Conservation (phyloP, 2,888 invertebrate species). For the Norana najaformis region DNA sequence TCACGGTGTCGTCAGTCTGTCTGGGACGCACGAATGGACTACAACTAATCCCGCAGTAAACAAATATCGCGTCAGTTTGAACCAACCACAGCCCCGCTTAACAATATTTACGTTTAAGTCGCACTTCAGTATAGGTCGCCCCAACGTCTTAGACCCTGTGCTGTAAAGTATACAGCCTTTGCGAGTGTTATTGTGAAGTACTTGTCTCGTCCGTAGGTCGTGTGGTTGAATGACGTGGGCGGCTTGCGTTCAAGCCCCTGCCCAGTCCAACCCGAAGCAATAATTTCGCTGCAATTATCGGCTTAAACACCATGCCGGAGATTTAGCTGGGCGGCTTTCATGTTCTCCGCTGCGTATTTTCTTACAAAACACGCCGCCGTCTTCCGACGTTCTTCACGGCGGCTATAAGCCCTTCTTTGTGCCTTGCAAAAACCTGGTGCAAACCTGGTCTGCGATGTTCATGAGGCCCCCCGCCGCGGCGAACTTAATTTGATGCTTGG, state of each 20-base stretch:
- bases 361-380: not conserved
- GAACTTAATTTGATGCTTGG: slow-evolving; percentile 13
- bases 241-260: not conserved
- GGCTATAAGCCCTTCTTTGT: not conserved
- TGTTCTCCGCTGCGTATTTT: not conserved
- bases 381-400: not conserved
- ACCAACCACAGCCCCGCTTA: not conserved
- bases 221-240: not conserved
- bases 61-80: not conserved
- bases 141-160: not conserved
- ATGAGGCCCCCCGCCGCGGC: not conserved
- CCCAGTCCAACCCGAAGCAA: not conserved
- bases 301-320: not conserved
- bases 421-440: not conserved
- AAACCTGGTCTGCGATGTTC: not conserved
- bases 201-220: not conserved
- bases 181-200: not conserved
- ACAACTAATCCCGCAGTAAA: not conserved
- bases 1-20: not conserved
- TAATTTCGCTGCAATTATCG: not conserved
- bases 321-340: not conserved
- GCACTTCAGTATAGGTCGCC: not conserved
- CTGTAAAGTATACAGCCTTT: no score
- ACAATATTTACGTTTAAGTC: slow-evolving; percentile 3
- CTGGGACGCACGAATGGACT: not conserved